Conservation (phyloP, 2,888 invertebrate species). For the Deladenus siricidicola region DNA sequence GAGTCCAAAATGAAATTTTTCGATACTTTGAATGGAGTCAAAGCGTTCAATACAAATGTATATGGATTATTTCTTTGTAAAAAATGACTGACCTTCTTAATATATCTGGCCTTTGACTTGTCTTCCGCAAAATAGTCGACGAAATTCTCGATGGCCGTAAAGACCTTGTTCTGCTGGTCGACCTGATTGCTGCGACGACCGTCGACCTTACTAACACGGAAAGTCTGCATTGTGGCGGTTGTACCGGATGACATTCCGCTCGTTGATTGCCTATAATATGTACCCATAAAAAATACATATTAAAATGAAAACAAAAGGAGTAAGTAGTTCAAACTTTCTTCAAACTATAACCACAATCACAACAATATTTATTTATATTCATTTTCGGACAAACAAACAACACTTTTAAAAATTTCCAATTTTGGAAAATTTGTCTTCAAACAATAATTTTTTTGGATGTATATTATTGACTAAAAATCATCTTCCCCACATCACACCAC, state of each 20-base stretch:
- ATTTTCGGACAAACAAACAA: too few relatives aligned
- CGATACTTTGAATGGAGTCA: background rate
- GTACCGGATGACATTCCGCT: background rate
- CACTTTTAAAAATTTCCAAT: too few relatives aligned
- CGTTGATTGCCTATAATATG: background rate
- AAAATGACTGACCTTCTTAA: slow-evolving; percentile 34
- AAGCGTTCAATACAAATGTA: background rate
- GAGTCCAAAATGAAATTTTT: background rate
- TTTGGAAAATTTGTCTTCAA: too few relatives aligned
- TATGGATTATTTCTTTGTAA: background rate
- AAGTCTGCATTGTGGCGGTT: slow-evolving; percentile 21
- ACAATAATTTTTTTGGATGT: too few relatives aligned
- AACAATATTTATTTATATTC: too few relatives aligned
- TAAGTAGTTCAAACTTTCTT: too few relatives aligned
- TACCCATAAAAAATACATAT: too few relatives aligned
- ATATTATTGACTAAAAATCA: too few relatives aligned
- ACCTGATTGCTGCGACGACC: slow-evolving; percentile 22
- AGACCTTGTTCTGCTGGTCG: slow-evolving; percentile 28
- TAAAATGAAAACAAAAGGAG: too few relatives aligned
- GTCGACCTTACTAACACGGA: slow-evolving; percentile 23
- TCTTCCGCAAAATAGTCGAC: slow-evolving; percentile 34
- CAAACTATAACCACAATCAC: too few relatives aligned
- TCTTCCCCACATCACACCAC: too few relatives aligned
- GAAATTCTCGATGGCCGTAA: slow-evolving; percentile 36
- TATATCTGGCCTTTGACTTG: slow-evolving; percentile 33